These are phyloP conservation scores for Anas capensis DNA, from an alignment of 2,797 vertebrate genomes.

Conservation along the genomic window DNA sequence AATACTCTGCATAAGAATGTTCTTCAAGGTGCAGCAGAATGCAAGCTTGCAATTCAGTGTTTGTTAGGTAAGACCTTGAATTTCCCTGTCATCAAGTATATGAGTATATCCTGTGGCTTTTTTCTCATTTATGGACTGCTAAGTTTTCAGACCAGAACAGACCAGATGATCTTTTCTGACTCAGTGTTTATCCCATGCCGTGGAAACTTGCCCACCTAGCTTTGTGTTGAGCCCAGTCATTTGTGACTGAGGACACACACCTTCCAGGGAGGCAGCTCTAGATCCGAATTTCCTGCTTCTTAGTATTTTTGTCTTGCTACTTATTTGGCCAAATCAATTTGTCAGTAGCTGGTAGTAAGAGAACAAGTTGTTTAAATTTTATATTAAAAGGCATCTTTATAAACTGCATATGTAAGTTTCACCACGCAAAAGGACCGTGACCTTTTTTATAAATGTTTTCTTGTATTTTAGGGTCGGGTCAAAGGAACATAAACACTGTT, in stretches of 20 bases:
- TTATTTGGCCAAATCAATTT: background rate
- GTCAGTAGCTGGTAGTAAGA: fast-evolving
- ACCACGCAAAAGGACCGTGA: background rate
- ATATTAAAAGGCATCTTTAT: background rate
- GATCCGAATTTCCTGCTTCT: background rate
- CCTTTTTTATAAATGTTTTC: background rate
- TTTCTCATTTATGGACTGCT: background rate
- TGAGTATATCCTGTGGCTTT: background rate
- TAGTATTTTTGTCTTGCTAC: background rate
- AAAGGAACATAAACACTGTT: background rate
- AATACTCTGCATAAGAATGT: background rate
- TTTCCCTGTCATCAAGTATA: background rate
- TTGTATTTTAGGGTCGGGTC: background rate
- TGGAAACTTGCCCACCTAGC: background rate
- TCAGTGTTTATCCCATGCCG: background rate
- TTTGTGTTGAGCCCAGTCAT: background rate
- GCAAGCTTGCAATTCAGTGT: background rate
- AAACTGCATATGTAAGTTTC: background rate
- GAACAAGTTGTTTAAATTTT: background rate
- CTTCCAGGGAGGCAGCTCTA: background rate
- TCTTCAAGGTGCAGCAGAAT: background rate
- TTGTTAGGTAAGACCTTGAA: background rate
- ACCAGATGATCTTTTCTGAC: background rate
- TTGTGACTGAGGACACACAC: background rate
- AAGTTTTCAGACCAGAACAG: background rate